A percentile compares a stretch with the other conserved stretches of the same genome.
Evolutionary conservation across 2,888 invertebrate genomes (phyloP).

Genomic region (Eilema caniola): DNA sequence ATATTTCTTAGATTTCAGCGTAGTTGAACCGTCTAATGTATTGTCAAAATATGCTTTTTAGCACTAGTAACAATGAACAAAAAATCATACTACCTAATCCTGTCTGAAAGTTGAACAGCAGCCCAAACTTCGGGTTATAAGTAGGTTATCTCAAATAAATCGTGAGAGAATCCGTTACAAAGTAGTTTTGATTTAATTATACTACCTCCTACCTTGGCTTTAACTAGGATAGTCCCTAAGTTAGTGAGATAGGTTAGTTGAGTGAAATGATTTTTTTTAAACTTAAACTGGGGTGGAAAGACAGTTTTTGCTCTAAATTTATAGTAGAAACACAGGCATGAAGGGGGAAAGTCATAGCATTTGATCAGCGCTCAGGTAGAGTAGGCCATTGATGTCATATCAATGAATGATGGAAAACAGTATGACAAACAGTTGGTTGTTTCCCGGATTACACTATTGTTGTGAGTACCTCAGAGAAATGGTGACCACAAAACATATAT

Average conservation of each 20-base stretch:
- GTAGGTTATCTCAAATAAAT: too few relatives aligned
- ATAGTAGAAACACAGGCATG: background rate
- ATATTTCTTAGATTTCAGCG: background rate
- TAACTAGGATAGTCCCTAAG: background rate
- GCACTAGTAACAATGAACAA: background rate
- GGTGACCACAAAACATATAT: background rate
- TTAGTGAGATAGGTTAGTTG: too few relatives aligned
- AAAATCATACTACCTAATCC: too few relatives aligned
- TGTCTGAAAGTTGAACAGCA: too few relatives aligned
- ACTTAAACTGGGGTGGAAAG: too few relatives aligned
- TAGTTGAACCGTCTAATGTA: background rate
- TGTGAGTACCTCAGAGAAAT: background rate
- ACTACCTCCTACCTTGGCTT: background rate
- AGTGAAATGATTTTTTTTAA: too few relatives aligned
- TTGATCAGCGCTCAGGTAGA: background rate
- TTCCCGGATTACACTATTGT: background rate
- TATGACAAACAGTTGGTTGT: background rate
- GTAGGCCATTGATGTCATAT: background rate
- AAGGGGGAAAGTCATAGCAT: background rate
- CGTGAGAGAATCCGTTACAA: too few relatives aligned
- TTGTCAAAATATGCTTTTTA: background rate
- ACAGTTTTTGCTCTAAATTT: too few relatives aligned
- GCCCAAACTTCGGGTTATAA: too few relatives aligned
- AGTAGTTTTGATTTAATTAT: too few relatives aligned
- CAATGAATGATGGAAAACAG: background rate